These are phyloP conservation scores for Rhadina sibilatrix DNA, from an alignment of 2,113 vertebrate genomes.

Conservation along the genomic window DNA sequence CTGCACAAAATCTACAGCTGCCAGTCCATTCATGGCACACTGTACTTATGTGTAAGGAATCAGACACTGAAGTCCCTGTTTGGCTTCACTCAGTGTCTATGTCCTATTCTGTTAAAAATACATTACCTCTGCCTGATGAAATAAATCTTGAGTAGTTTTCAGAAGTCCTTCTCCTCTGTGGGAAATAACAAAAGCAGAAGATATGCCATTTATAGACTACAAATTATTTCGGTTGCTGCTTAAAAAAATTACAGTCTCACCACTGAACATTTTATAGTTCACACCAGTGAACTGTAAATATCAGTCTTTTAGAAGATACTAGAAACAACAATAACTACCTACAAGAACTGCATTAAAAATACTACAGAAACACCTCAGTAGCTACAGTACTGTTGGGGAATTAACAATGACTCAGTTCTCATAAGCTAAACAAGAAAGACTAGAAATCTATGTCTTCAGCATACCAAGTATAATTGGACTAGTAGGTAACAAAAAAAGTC, in stretches of 20 bases:
- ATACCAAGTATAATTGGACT: not conserved
- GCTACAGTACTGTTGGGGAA: not conserved
- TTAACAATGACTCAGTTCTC: not conserved
- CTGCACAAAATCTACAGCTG: not conserved
- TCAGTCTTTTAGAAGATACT: not conserved
- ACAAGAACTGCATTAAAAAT: not conserved
- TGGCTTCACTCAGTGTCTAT: not conserved
- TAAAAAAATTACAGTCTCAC: not conserved
- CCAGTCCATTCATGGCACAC: not conserved
- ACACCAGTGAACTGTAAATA: not conserved
- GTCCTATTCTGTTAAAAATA: not conserved
- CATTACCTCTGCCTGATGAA: constrained; percentile 92
- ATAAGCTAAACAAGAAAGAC: not conserved
- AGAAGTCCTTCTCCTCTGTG: constrained; percentile 93
- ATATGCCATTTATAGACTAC: not conserved
- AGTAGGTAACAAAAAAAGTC: not conserved
- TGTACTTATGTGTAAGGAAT: not conserved
- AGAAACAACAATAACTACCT: not conserved
- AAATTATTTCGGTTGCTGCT: not conserved
- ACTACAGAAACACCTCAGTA: not conserved
- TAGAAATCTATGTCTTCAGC: not conserved
- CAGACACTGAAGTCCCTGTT: not conserved
- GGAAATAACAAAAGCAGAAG: constrained; percentile 35
- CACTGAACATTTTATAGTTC: not conserved
- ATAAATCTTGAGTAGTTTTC: constrained; percentile 93